phyloP scores from a whole-genome alignment of 2,888 invertebrate genomes.

The Spilosoma lubricipeda region DNA sequence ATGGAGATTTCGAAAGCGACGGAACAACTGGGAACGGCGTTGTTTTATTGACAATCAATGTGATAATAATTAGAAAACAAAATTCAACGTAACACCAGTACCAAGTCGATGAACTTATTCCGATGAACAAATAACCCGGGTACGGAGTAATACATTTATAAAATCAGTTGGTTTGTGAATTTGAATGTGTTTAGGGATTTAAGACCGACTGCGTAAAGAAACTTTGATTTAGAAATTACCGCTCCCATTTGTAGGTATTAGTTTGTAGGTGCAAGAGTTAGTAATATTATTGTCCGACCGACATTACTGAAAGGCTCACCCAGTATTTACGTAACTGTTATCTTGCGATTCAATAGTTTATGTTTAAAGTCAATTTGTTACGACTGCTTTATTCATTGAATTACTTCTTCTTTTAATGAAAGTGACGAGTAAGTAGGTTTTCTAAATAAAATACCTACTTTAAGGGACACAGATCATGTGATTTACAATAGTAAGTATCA shows the following conservation, averaged over 20 bases:
- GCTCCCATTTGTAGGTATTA: constrained; percentile 50
- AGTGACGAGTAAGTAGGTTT: constrained; percentile 29
- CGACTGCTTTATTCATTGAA: constrained; percentile 51
- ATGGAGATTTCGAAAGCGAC: constrained; percentile 37
- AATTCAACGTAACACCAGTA: constrained; percentile 26
- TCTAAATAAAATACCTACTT: constrained; percentile 22
- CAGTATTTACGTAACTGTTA: constrained; percentile 74
- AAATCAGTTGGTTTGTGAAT: neutral
- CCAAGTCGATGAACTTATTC: constrained; percentile 1
- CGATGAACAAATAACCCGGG: neutral
- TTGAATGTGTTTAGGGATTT: constrained; percentile 1
- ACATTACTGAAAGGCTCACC: constrained; percentile 70
- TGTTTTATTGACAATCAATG: constrained; percentile 26
- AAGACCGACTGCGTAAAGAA: neutral
- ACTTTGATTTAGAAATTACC: constrained; percentile 24
- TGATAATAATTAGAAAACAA: constrained; percentile 22
- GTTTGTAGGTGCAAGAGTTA: constrained; percentile 64
- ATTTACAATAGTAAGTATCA: constrained; percentile 48
- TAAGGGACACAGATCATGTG: constrained; percentile 49
- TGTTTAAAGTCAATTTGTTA: constrained; percentile 45
- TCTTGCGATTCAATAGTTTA: constrained; percentile 30
- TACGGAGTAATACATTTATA: neutral
- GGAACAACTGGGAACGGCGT: constrained; percentile 46
- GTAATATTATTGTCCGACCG: constrained; percentile 82
- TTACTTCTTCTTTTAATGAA: constrained; percentile 27